These are phyloP conservation scores for Euclidia mi DNA, from an alignment of 2,888 invertebrate genomes.

Conservation along the genomic window DNA sequence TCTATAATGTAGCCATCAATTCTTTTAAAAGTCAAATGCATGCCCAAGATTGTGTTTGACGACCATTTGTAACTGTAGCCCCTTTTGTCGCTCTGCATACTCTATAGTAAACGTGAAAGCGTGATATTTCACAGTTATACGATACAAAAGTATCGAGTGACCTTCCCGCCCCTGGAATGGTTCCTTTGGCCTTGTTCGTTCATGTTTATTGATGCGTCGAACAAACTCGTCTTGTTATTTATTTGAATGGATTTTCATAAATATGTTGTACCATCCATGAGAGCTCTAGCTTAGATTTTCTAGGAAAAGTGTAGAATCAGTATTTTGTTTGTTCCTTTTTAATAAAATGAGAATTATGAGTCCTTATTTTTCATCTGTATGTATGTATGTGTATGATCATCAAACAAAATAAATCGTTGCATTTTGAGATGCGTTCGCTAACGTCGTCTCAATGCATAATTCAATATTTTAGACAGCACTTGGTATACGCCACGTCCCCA, in stretches of 20 bases:
- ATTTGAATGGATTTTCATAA: constrained; percentile 52
- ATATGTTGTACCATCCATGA: constrained; percentile 44
- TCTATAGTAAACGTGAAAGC: constrained; percentile 9
- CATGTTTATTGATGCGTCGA: constrained; percentile 54
- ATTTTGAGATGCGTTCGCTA: no score
- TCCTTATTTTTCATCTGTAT: no score
- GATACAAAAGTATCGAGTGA: constrained; percentile 48
- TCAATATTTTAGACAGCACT: no score
- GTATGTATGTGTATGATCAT: no score
- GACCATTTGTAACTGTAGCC: background rate
- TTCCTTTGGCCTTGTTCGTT: constrained; percentile 49
- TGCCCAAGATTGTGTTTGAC: no score
- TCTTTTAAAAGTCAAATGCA: no score
- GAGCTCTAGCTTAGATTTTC: constrained; percentile 16
- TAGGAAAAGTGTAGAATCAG: background rate
- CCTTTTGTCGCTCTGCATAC: background rate
- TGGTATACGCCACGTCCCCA: no score
- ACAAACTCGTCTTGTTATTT: constrained; percentile 48
- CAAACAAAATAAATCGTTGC: no score
- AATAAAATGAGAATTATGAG: no score
- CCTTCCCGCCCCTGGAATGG: constrained; percentile 48
- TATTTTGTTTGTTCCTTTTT: background rate
- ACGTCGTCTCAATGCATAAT: no score
- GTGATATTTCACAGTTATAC: constrained; percentile 22
- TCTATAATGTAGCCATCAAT: no score